Percentiles rank a stretch among this genome's conserved stretches.
phyloP scores from a whole-genome alignment of 1,140 invertebrate genomes.

The Diachasmimorpha longicaudata region DNA sequence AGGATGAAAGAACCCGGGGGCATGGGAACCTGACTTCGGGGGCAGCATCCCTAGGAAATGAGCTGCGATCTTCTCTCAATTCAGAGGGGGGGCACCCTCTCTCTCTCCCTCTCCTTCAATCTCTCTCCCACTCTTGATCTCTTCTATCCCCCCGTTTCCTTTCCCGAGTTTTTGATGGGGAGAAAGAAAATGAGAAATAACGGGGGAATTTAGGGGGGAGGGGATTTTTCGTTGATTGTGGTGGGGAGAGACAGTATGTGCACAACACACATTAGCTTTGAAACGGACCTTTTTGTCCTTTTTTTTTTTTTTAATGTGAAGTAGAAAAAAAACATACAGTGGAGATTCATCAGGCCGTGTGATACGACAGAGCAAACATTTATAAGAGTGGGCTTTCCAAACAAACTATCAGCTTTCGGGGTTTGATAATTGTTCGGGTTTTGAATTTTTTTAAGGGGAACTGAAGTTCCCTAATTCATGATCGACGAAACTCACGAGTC shows the following conservation, averaged over 20 bases:
- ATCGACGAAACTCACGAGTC: neutral
- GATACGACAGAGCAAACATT: conserved; percentile 13
- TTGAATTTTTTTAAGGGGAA: neutral
- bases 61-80: conserved; percentile 24
- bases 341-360: conserved; percentile 21
- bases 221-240: neutral
- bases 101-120: neutral
- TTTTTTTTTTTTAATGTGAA: neutral
- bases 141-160: neutral
- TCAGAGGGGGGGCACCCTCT: neutral
- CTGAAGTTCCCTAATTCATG: neutral
- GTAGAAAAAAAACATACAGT: neutral
- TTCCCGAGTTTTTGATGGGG: neutral
- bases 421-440: neutral
- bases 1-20: conserved; percentile 33
- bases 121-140: neutral
- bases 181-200: neutral
- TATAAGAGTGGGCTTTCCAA: neutral
- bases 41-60: conserved; percentile 61
- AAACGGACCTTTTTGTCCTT: neutral
- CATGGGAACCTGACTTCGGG: conserved; percentile 62
- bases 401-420: conserved; percentile 1
- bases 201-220: neutral
- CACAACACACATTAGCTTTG: conserved; percentile 1
- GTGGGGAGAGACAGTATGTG: neutral